Evolutionary conservation across 1,140 invertebrate genomes (phyloP).

Genomic region (Conus ventricosus): DNA sequence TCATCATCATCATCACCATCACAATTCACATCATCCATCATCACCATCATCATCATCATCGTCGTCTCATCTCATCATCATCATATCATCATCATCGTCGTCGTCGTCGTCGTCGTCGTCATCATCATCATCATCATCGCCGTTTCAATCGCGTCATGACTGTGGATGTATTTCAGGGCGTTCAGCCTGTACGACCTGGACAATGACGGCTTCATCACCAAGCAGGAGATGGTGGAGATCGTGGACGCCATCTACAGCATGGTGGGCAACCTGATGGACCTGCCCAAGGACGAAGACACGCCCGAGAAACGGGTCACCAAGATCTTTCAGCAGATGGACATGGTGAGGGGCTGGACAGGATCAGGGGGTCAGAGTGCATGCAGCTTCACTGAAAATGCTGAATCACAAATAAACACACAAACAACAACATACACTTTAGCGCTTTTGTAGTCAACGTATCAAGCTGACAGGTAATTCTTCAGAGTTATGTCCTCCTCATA

Average conservation of each 20-base stretch:
- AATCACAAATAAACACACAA: too few species aligned
- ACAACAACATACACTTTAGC: too few species aligned
- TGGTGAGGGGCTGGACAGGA: constrained; percentile 74
- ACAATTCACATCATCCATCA: constrained; percentile 93
- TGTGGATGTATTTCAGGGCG: constrained; percentile 82
- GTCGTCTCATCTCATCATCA: constrained; percentile 73
- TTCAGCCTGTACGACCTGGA: constrained; percentile 98
- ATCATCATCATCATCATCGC: constrained; percentile 73
- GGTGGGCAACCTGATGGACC: constrained; percentile 93
- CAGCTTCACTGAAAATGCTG: too few species aligned
- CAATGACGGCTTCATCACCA: constrained; percentile 97
- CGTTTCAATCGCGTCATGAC: neutral
- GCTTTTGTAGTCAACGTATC: too few species aligned
- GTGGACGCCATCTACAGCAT: constrained; percentile 99
- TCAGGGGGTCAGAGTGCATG: neutral
- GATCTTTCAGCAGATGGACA: constrained; percentile 77
- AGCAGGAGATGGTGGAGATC: constrained; percentile 99
- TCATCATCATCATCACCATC: constrained; percentile 97
- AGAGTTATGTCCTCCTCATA: too few species aligned
- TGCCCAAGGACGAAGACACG: constrained; percentile 90
- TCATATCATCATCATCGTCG: neutral
- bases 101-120: neutral
- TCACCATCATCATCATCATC: constrained; percentile 73
- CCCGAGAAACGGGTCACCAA: constrained; percentile 77
- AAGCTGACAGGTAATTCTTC: too few species aligned